A percentile compares a stretch with the other conserved stretches of the same genome.
phyloP scores from a whole-genome alignment of 2,113 vertebrate genomes.

The Rhinogobius similis region DNA sequence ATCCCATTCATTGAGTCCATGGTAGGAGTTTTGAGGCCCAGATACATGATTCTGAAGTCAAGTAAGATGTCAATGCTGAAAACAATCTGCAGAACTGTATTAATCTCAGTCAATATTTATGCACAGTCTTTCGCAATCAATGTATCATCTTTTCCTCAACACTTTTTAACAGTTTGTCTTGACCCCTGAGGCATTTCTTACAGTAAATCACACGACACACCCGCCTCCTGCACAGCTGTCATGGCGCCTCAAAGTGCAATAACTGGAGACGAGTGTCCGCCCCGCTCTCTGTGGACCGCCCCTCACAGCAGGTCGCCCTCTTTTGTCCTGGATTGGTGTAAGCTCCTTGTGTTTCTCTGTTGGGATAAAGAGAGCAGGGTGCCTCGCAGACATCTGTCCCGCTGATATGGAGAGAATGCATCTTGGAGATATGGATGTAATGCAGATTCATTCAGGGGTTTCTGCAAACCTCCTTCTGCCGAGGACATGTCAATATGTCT shows the following conservation, averaged over 20 bases:
- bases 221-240: conserved; percentile 26
- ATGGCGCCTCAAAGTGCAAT: conserved; percentile 51
- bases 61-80: too few species aligned
- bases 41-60: too few species aligned
- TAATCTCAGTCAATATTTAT: too few species aligned
- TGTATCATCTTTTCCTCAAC: too few species aligned
- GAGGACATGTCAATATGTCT: conserved; percentile 17
- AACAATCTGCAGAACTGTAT: too few species aligned
- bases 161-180: too few species aligned
- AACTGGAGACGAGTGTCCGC: conserved; percentile 48
- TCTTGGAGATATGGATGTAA: conserved; percentile 59
- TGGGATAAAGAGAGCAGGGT: conserved; percentile 42
- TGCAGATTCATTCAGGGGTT: conserved; percentile 42
- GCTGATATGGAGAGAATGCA: conserved; percentile 50
- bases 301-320: conserved; percentile 32
- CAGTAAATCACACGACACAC: conserved; percentile 27
- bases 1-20: too few species aligned
- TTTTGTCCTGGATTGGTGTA: conserved; percentile 64
- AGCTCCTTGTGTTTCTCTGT: conserved; percentile 52
- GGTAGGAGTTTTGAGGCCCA: too few species aligned
- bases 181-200: conserved; percentile 23
- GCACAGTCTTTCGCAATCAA: too few species aligned
- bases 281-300: background rate
- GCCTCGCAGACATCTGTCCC: conserved; percentile 63
- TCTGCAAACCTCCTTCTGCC: conserved; percentile 18